Conservation (phyloP, 2,888 invertebrate genomes). For the Caenorhabditis sinica region DNA sequence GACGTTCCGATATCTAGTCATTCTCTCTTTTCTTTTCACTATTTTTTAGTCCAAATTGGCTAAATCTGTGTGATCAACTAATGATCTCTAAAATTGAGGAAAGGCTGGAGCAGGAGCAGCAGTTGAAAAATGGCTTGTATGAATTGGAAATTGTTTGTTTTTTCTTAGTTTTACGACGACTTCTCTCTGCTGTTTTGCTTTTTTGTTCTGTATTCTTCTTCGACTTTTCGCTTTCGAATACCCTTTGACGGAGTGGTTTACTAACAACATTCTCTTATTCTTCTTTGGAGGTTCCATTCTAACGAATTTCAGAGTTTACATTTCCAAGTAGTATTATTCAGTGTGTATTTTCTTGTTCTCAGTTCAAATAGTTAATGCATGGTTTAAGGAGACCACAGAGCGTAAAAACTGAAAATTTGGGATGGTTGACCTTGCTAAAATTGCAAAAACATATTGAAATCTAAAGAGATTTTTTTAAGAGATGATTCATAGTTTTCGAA, state of each 20-base stretch:
- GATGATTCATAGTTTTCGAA: no score
- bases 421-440: no score
- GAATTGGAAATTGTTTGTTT: constrained; percentile 58
- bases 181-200: constrained; percentile 37
- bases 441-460: no score
- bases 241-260: constrained; percentile 51
- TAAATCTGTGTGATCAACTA: constrained; percentile 37
- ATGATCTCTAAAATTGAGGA: constrained; percentile 46
- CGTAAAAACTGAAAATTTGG: no score
- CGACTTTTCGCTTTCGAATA: constrained; percentile 40
- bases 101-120: constrained; percentile 6
- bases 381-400: no score
- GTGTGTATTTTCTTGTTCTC: not conserved
- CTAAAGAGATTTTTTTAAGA: no score
- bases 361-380: no score
- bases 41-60: constrained; percentile 35
- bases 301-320: constrained; percentile 5
- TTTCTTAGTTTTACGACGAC: constrained; percentile 30
- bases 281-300: not conserved
- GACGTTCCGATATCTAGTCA: constrained; percentile 17
- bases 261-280: constrained; percentile 19
- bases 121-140: constrained; percentile 60
- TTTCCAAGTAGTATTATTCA: not conserved
- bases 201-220: constrained; percentile 31
- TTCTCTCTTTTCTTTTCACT: constrained; percentile 16